Evolutionary conservation across 1,140 invertebrate genomes (phyloP), one percentile per base, ranked within the genome.

Genomic region (Diachasma alloeum): DNA sequence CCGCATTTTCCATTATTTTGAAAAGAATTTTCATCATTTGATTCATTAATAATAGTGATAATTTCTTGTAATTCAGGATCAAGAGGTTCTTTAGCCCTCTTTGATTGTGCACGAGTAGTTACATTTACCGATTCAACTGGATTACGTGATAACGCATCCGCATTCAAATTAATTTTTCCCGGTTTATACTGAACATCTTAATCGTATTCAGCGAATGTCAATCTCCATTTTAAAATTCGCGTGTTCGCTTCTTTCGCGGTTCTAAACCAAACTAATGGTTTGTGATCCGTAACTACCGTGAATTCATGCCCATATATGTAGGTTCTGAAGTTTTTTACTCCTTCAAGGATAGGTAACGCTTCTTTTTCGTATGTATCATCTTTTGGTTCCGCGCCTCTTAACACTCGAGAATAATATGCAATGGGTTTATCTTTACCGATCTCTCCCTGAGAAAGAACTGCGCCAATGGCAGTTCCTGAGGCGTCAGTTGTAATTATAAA

Each of bases 111-210:
- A 2, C 46, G 42, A 31, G 71, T 72, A 17, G 17, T 31, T 4
- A 72, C 26, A 17, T 53, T 53, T 15, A 72, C 44, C 10, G 19
- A 1, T 36, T 72, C 44, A 37, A 72, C 46, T 3, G 71, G 71
- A 36, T 72, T 72, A 17, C 59, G 26, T 4, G 66, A 68, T 39
- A 68, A 39, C 10, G 66, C 66, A 17, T 68, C 66, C 0, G 31
- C 71, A 56, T 56, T 72, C 15, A 56, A 59, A 53, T 72, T 72
- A 6, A 72, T 48, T 72, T 72, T 72, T 9, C 71, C 71, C n/a
- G 71, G 71, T 59, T 72, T 72, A 59, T 72, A 72, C 10, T 4
- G 10, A 15, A 72, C 26, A 53, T 72, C 44, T 37, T 53, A 72
- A 15, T 72, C 44, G 24, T 72, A 72, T 37, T 72, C 44, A 3